Evolutionary conservation across 2,113 vertebrate species (phyloP), one percentile per base, ranked within the genome.

Genomic region (Philantomba maxwellii): DNA sequence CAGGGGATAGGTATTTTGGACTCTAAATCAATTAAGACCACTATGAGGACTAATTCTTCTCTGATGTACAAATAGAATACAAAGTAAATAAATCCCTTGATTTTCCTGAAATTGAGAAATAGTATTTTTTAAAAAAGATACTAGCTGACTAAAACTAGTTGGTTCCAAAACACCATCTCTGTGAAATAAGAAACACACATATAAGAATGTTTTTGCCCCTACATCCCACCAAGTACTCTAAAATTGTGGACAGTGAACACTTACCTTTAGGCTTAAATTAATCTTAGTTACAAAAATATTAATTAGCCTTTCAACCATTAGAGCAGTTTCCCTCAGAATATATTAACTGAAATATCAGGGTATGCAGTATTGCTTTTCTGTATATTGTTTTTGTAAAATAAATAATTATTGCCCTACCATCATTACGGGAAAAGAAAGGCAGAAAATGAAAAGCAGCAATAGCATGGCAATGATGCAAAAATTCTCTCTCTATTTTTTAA

Each of bases 201-300:
- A 15, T 13, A 94, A 23, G 17, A 51, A 87, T 43, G 11, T 33
- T 12, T 80, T 8, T 53, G 5, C 2, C 25, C 8, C 25, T 47
- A 23, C 0, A n/a, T 26, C 10, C 19, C 39, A 93, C 2, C 7
- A 86, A 86, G 28, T 89, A 81, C 28, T 83, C 57, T 80, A 66
- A 87, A 87, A 45, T 19, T 94, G 16, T 66, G 36, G 91, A 51
- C 1, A 17, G 14, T 80, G n/a, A 82, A 77, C 13, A 66, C 4
- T 86, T 1, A 30, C 17, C 6, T 21, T 33, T 30, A 92, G 5
- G n/a, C 51, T 96, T 93, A 93, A 88, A 58, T 39, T 90, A 88
- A 93, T 88, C 73, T 92, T 77, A 95, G 83, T 89, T 93, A 73
- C 21, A 30, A 47, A 87, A 57, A 81, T 96, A 94, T 64, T 95